Evolutionary conservation across 2,797 vertebrate genomes (phyloP).

Genomic region (Sebastes matsubarae): DNA sequence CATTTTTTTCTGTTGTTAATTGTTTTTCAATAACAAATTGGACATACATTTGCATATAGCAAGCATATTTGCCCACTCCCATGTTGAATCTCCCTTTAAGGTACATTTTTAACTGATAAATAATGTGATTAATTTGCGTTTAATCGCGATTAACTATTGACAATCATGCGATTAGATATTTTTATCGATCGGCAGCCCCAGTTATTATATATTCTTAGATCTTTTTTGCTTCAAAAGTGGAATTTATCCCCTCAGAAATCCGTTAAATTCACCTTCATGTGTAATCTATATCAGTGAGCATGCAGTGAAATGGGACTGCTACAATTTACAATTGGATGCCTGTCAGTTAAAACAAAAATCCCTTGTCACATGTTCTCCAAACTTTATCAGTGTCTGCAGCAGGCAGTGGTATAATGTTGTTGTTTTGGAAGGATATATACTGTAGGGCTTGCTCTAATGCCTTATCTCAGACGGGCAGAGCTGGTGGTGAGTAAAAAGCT

Average conservation of each 20-base stretch:
- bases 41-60: too few relatives aligned
- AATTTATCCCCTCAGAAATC: background rate
- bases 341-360: background rate
- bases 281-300: background rate
- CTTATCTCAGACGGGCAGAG: conserved; percentile 53
- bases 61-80: too few relatives aligned
- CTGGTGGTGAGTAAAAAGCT: background rate
- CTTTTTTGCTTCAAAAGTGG: background rate
- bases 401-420: background rate
- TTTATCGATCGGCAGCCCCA: too few relatives aligned
- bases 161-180: too few relatives aligned
- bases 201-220: too few relatives aligned
- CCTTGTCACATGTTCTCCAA: background rate
- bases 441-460: background rate
- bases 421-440: conserved; percentile 8
- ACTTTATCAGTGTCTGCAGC: conserved; percentile 22
- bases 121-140: too few relatives aligned
- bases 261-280: background rate
- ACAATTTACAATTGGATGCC: background rate
- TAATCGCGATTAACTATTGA: too few relatives aligned
- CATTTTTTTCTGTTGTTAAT: too few relatives aligned
- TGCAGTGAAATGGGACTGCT: background rate
- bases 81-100: too few relatives aligned
- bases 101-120: too few relatives aligned
- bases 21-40: too few relatives aligned